These are phyloP conservation scores for Gadopsis marmoratus DNA, from an alignment of 2,797 vertebrate species.

Conservation along the genomic window DNA sequence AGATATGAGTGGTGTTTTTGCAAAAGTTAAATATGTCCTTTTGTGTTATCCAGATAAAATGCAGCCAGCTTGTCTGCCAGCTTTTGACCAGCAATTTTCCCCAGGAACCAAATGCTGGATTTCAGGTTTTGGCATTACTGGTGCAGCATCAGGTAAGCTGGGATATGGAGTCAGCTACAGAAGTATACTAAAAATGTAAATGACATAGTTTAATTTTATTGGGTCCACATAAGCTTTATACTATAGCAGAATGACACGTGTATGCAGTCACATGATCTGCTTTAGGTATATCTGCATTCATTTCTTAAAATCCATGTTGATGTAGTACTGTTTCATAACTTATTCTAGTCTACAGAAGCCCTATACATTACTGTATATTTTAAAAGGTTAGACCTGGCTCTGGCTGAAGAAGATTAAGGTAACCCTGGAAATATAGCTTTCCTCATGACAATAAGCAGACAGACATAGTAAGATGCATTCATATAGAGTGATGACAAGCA, in stretches of 20 bases:
- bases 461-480: neutral
- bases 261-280: neutral
- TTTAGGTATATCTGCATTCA: neutral
- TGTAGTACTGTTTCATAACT: neutral
- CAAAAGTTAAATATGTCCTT: slow-evolving; percentile 10
- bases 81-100: slow-evolving; percentile 81
- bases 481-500: neutral
- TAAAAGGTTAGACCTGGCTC: neutral
- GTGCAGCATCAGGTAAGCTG: slow-evolving; percentile 62
- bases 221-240: neutral
- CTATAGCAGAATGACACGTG: neutral
- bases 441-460: neutral
- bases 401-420: neutral
- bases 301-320: neutral
- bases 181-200: neutral
- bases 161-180: neutral
- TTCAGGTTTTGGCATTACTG: slow-evolving; percentile 90
- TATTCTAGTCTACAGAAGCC: neutral
- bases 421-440: neutral
- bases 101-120: slow-evolving; percentile 87
- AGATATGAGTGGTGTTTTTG: neutral
- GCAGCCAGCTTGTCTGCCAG: slow-evolving; percentile 91
- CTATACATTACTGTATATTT: neutral
- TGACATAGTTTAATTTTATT: neutral
- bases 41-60: slow-evolving; percentile 82